Evolutionary conservation across 2,113 vertebrate genomes (phyloP).

Genomic region (Ammodramus savannarum): DNA sequence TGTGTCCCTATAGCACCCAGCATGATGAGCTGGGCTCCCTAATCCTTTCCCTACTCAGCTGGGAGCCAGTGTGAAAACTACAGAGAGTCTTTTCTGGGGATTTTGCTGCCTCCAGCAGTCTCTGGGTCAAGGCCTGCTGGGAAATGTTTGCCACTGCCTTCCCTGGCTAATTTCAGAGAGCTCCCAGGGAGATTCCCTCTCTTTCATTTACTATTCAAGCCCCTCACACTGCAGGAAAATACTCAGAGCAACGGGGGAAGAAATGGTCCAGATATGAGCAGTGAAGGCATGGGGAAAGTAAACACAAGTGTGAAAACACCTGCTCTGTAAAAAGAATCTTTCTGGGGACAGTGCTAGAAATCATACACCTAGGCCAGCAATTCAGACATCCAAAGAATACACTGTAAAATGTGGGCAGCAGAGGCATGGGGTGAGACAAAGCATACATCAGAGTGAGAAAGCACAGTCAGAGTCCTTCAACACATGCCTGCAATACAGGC

Average conservation of each 20-base stretch:
- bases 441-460: fast-evolving
- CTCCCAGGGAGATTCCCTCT: not conserved
- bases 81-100: not conserved
- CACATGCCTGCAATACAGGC: not conserved
- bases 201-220: not conserved
- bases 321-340: not conserved
- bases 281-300: not conserved
- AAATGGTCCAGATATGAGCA: not conserved
- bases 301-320: not conserved
- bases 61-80: not conserved
- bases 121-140: not conserved
- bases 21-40: fast-evolving
- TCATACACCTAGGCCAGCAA: not conserved
- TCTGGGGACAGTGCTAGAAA: not conserved
- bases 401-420: fast-evolving
- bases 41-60: not conserved
- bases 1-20: not conserved
- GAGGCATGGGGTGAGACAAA: not conserved
- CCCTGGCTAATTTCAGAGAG: not conserved
- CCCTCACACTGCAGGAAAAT: not conserved
- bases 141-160: not conserved
- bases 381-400: not conserved
- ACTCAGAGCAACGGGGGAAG: not conserved
- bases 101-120: not conserved
- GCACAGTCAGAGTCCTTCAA: not conserved